Percentiles rank a stretch among this genome's conserved stretches.
These are phyloP conservation scores for Heterocephalus glaber DNA, from an alignment of 2,113 vertebrate species.

Conservation along the genomic window DNA sequence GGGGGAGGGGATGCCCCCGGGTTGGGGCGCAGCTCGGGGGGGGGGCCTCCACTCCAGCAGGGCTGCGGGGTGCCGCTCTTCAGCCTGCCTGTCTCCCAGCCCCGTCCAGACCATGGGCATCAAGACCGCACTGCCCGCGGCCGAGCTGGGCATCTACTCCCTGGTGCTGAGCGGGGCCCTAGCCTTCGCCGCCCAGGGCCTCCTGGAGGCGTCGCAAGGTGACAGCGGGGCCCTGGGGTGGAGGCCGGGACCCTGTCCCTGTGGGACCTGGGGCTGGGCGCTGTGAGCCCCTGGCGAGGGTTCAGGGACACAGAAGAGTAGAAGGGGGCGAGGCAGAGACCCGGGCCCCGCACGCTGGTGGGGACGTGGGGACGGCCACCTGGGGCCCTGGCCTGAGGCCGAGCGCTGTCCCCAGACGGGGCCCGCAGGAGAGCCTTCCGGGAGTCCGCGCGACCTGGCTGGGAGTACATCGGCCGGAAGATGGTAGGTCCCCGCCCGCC, in stretches of 20 bases:
- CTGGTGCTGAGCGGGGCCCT: constrained; percentile 89
- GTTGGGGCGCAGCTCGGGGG: background rate
- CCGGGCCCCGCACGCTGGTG: too few relatives aligned
- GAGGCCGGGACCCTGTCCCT: background rate
- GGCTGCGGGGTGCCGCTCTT: background rate
- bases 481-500: constrained; percentile 88
- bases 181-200: constrained; percentile 91
- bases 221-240: background rate
- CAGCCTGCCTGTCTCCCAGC: constrained; percentile 1
- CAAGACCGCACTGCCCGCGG: constrained; percentile 90
- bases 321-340: too few relatives aligned
- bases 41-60: background rate
- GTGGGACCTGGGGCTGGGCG: background rate
- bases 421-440: constrained; percentile 92
- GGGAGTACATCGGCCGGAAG: constrained; percentile 96
- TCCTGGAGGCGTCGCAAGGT: constrained; percentile 94
- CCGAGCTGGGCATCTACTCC: constrained; percentile 93
- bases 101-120: constrained; percentile 87
- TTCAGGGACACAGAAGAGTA: background rate
- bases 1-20: background rate
- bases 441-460: constrained; percentile 90
- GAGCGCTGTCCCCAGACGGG: constrained; percentile 86
- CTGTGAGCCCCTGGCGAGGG: background rate
- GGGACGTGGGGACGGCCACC: too few relatives aligned
- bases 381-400: accelerated